Percentiles rank a stretch among this genome's conserved stretches.
Evolutionary conservation across 2,113 vertebrate genomes (phyloP).

Genomic region (Noturus placidus): DNA sequence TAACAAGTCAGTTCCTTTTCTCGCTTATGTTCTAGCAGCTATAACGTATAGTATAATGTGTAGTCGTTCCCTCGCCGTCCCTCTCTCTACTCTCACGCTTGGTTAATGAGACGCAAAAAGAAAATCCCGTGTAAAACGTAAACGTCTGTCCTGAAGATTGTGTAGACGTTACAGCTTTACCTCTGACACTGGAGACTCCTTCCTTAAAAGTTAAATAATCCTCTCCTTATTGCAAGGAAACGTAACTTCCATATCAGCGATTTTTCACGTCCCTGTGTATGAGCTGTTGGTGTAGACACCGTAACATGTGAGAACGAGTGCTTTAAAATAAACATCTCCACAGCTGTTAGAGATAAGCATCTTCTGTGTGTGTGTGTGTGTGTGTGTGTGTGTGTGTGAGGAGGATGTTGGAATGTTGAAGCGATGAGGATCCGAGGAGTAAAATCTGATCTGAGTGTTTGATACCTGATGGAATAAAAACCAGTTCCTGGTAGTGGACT

Average conservation of each 20-base stretch:
- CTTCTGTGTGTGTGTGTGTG: background rate
- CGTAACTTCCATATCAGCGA: background rate
- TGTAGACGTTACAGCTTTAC: background rate
- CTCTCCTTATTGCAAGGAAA: background rate
- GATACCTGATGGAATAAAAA: slow-evolving; percentile 27
- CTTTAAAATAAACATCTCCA: background rate
- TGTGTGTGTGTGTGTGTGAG: background rate
- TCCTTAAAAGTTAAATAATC: background rate
- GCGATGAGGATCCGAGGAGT: slow-evolving; percentile 7
- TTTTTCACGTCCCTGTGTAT: background rate
- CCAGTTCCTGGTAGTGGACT: slow-evolving; percentile 12
- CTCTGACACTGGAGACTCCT: background rate
- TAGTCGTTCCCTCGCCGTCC: too few relatives aligned
- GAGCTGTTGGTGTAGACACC: background rate
- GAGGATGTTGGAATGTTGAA: background rate
- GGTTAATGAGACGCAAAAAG: background rate
- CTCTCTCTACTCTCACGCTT: too few relatives aligned
- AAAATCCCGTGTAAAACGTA: background rate
- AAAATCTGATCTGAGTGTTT: slow-evolving; percentile 20
- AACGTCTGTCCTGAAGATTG: too few relatives aligned
- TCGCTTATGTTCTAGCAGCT: background rate
- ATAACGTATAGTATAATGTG: background rate
- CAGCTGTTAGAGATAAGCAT: background rate
- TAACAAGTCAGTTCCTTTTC: background rate
- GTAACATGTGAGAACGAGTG: background rate